Evolutionary conservation across 1,140 invertebrate species (phyloP), one percentile per base, ranked within the genome.

Genomic region (Trachymyrmex cornetzi): DNA sequence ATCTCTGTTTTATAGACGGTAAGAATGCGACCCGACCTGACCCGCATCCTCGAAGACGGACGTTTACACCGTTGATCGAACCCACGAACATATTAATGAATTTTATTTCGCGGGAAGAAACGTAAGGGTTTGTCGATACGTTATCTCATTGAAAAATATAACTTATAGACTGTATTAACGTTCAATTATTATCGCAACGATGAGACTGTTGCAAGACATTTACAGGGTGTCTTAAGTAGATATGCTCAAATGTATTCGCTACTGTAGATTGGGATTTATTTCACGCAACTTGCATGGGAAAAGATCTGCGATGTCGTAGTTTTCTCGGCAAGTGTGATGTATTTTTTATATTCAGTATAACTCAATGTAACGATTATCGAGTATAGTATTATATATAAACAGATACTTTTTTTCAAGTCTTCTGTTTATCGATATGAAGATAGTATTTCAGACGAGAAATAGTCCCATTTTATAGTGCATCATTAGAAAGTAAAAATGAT

Each of bases 171-270:
- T 87, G 72, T 90, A 87, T 61, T 71, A 81, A 57, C 27, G n/a
- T 24, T 24, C 63, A 71, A 61, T 44, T 67, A 75, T 63, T 67
- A 75, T 69, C 34, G 66, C 66, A 87, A 79, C 12, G 59, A 74
- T 84, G 50, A 77, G 84, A 87, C 85, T 64, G 66, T 81, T 89
- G 55, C 72, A 67, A 87, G 89, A 87, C 89, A 89, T 79, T 89
- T 89, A 87, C 85, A 90, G 89, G 89, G 79, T 90, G 89, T 87
- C 85, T 63, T 87, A 84, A 61, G 34, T 87, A 89, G 79, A 77
- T 90, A 89, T 90, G 89, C 88, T 90, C 89, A 90, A 89, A 77
- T 63, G 44, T 82, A 77, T 44, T 84, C 27, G 19, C 38, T 53
- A 50, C 38, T 61, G 55, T 84, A 61, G 72, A 84, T 61, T 75